Conservation (phyloP, 2,113 vertebrate species). For the Chascanopsetta lugubris region DNA sequence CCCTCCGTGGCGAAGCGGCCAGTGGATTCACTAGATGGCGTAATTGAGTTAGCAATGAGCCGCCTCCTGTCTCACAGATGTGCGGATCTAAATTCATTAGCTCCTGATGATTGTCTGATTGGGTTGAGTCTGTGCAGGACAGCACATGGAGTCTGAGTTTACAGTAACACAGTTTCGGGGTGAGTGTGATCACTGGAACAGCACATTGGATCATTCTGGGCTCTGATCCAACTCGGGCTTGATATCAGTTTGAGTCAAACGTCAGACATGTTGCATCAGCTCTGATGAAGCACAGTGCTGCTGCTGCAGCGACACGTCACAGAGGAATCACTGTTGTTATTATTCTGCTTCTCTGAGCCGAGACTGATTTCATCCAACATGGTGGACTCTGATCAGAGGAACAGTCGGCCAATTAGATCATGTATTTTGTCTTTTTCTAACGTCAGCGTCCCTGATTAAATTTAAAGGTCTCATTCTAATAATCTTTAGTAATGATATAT, state of each 20-base stretch:
- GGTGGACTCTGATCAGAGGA: no score
- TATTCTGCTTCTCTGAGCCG: neutral
- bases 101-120: neutral
- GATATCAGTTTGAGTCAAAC: neutral
- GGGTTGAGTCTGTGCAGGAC: neutral
- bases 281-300: neutral
- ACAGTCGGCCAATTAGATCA: neutral
- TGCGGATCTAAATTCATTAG: neutral
- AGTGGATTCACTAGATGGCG: constrained; percentile 37
- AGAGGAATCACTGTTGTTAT: neutral
- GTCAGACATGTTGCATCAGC: neutral
- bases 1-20: neutral
- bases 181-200: neutral
- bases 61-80: neutral
- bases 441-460: no score
- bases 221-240: neutral
- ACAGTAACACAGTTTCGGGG: no score
- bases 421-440: neutral
- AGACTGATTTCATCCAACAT: no score
- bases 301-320: neutral
- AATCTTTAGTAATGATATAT: no score
- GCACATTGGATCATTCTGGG: neutral
- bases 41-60: constrained; percentile 22
- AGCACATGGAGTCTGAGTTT: no score
- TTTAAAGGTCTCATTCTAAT: no score